Evolutionary conservation across 2,888 invertebrate genomes (phyloP), one percentile per base, ranked within the genome.

Genomic region (Agrypnus murinus): DNA sequence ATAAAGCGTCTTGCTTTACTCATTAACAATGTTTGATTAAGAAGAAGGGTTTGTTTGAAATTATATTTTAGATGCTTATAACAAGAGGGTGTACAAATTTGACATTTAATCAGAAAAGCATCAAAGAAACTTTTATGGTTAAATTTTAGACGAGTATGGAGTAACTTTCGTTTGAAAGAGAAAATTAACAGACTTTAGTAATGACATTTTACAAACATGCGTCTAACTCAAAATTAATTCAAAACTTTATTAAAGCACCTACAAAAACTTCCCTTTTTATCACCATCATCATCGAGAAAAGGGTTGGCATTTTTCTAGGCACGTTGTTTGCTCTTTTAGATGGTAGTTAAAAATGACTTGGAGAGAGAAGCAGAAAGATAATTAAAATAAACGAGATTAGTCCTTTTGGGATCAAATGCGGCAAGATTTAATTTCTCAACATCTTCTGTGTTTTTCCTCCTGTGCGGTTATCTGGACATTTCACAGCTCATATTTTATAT

Each of bases 11-110:
- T n/a, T 55, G 36, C 9, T 17, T 38, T 17, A 34, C 36, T 55
- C 55, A 55, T 55, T 55, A 55, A 36, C 55, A 38, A 36, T 55
- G 55, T 55, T 55, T 55, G 55, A 55, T 55, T 55, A 55, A 55
- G 36, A 14, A 6, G 36, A n/a, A 17, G 55, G 32, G 53, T 15
- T 36, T 55, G 38, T 55, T 55, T 55, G 55, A 55, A 55, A 17
- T 36, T 19, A 10, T 55, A 53, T 12, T 17, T 55, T 38, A 55
- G 32, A 14, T 38, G 36, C 36, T 10, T 34, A 8, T n/a, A 55
- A 38, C 32, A 25, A 31, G 55, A 15, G 14, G 17, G 38, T 17
- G 32, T 36, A 38, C 25, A 55, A 17, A 36, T 36, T 34, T 55
- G 55, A 38, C 55, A 17, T 55, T 55, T 55, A 55, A 55, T 55